phyloP scores from a whole-genome alignment of 1,140 invertebrate species.

The Scaptomyza graminum region DNA sequence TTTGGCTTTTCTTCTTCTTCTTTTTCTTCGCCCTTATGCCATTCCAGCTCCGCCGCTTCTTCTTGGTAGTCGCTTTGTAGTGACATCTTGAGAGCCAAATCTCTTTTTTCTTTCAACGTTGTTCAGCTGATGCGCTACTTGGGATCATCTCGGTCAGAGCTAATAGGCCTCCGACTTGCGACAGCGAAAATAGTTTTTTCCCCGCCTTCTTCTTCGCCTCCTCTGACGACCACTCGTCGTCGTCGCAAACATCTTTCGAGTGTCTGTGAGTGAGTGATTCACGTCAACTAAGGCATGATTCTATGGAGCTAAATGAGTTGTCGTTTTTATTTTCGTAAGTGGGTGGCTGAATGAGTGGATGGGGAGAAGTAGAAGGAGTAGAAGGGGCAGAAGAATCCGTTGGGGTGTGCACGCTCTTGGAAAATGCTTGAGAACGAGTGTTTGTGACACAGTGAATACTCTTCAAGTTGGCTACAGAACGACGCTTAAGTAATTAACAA shows the following conservation, averaged over 20 bases:
- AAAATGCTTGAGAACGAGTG: constrained; percentile 34
- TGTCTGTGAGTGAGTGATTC: constrained; percentile 75
- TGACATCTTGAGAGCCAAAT: constrained; percentile 71
- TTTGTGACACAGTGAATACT: constrained; percentile 31
- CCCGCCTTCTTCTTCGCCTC: neutral
- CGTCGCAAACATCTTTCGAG: constrained; percentile 52
- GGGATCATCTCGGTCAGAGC: constrained; percentile 62
- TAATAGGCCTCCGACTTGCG: constrained; percentile 65
- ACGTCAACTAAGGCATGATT: constrained; percentile 79
- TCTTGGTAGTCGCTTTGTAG: constrained; percentile 26
- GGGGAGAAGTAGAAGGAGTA: neutral
- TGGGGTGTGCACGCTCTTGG: constrained; percentile 29
- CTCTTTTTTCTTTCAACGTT: constrained; percentile 10
- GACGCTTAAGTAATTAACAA: constrained; percentile 35
- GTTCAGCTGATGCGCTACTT: constrained; percentile 31
- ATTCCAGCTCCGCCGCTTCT: neutral
- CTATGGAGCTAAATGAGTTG: constrained; percentile 78
- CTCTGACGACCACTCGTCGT: neutral
- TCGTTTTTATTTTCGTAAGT: constrained; percentile 60
- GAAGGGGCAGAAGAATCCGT: neutral
- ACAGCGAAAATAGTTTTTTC: constrained; percentile 73
- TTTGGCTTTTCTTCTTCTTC: neutral
- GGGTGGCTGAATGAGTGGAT: constrained; percentile 21
- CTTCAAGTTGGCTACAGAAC: constrained; percentile 4
- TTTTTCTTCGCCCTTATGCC: neutral